These are phyloP conservation scores for Chlorocebus sabaeus DNA, from an alignment of 2,113 vertebrate species.

Conservation along the genomic window DNA sequence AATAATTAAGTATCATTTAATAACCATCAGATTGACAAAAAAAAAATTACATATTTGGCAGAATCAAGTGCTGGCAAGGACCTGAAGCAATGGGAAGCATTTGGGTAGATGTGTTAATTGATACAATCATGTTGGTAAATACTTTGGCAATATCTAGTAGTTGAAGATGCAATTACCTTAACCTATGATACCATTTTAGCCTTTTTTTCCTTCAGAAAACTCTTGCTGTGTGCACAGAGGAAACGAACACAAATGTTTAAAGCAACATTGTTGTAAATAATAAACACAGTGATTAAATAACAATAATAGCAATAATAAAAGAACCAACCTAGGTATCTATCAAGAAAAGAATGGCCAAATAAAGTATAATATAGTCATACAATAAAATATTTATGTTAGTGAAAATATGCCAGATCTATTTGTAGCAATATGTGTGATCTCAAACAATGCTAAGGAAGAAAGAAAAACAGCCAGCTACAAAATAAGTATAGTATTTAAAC, in stretches of 20 bases:
- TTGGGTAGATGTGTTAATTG: not conserved
- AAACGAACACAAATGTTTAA: not conserved
- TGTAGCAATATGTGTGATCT: not conserved
- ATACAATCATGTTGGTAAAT: not conserved
- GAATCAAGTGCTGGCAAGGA: not conserved
- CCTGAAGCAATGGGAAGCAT: not conserved
- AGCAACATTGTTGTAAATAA: conserved; percentile 7
- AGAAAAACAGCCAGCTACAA: not conserved
- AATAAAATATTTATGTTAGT: not conserved
- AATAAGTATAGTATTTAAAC: not conserved
- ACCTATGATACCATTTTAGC: not conserved
- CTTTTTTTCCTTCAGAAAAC: not conserved
- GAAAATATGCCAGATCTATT: not conserved
- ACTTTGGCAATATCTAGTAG: conserved; percentile 13
- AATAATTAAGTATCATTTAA: conserved; percentile 25
- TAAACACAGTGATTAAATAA: not conserved
- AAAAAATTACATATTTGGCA: conserved; percentile 5
- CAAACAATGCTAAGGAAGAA: not conserved
- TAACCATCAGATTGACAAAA: conserved; percentile 6
- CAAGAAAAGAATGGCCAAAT: not conserved
- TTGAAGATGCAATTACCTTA: not conserved
- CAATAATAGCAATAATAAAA: not conserved
- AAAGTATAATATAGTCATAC: not conserved
- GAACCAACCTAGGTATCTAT: not conserved
- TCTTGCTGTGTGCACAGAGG: not conserved